Conservation (phyloP, 2,888 invertebrate species). For the Hirtodrosophila confusa region DNA sequence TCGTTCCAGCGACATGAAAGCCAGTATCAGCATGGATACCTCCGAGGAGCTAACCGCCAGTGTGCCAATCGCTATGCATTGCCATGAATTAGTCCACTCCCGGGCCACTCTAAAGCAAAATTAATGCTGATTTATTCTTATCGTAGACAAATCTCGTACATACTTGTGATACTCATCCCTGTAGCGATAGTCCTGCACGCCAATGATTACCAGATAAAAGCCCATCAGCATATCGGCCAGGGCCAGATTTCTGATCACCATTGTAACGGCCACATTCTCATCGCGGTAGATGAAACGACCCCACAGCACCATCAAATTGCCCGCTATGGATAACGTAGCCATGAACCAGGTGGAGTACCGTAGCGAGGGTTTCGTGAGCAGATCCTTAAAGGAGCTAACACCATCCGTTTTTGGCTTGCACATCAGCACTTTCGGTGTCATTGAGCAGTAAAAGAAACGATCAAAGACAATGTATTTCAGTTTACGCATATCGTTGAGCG, state of each 20-base stretch:
- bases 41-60: slow-evolving; percentile 89
- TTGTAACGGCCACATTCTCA: slow-evolving; percentile 87
- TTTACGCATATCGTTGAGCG: slow-evolving; percentile 84
- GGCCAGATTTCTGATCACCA: slow-evolving; percentile 88
- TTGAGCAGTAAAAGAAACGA: slow-evolving; percentile 87
- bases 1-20: slow-evolving; percentile 89
- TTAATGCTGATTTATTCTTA: neutral
- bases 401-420: slow-evolving; percentile 88
- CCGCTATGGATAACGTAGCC: slow-evolving; percentile 86
- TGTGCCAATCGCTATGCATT: slow-evolving; percentile 87
- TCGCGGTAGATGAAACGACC: slow-evolving; percentile 86
- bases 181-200: slow-evolving; percentile 86
- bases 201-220: slow-evolving; percentile 87
- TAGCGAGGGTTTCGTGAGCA: slow-evolving; percentile 86
- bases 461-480: slow-evolving; percentile 87
- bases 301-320: slow-evolving; percentile 88
- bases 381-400: slow-evolving; percentile 87
- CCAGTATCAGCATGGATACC: slow-evolving; percentile 88
- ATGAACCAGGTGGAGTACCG: slow-evolving; percentile 88
- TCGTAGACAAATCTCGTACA: slow-evolving; percentile 8
- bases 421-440: slow-evolving; percentile 86
- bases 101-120: slow-evolving; percentile 84
- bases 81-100: slow-evolving; percentile 88
- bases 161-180: slow-evolving; percentile 86
- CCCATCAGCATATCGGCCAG: slow-evolving; percentile 89